Base-by-base conservation (phyloP, 2,797 vertebrate species). In the Danionella dracula region DNA sequence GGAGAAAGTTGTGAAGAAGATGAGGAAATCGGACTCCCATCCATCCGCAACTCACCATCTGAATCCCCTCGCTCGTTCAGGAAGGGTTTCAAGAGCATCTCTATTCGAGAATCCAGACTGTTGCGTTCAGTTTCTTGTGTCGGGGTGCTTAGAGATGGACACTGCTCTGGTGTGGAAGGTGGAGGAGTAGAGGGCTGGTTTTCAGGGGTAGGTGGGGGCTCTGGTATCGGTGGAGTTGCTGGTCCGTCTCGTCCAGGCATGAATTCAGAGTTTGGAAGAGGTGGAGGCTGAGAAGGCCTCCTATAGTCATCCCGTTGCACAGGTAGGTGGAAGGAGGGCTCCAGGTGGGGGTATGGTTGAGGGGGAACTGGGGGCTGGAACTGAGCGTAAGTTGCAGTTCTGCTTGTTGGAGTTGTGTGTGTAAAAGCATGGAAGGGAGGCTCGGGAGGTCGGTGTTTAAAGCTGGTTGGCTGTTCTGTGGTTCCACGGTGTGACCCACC, bases 41-140 rank as follows among this genome's bases (percentile, higher is more conserved):
- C 94, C 97, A 98, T 96, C 76, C 89, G 90, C 73, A 98, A 82
- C 80, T 98, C 96, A 0, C 87, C 87, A 81, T 98, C 96, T 0
- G 95, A 98, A 84, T 95, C 94, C 2, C 51, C 70, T n/a, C 91
- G 91, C 70, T 95, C 95, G 0, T 87, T 88, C 9, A 99, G 84
- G 82, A 98, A 98, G 20, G 93, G 94, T 74, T 99, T 98, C 70
- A 99, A 88, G 73, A 99, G 90, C 97, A 98, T 98, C 86, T 96
- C 95, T 23, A 99, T 99, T 72, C 96, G 91, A 0, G 97, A 98
- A 79, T 99, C 97, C 83, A 99, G 87, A 85, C 97, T 99, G 82
- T 95, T 92, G 73, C 92, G 92, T 85, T 95, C 93, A 0, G 90
- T 82, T 68, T 97, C 95, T 69, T 88, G 87, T 0, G 91, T 86